These are phyloP conservation scores for Metallyticus violacea DNA, from an alignment of 2,888 invertebrate genomes.

Conservation along the genomic window DNA sequence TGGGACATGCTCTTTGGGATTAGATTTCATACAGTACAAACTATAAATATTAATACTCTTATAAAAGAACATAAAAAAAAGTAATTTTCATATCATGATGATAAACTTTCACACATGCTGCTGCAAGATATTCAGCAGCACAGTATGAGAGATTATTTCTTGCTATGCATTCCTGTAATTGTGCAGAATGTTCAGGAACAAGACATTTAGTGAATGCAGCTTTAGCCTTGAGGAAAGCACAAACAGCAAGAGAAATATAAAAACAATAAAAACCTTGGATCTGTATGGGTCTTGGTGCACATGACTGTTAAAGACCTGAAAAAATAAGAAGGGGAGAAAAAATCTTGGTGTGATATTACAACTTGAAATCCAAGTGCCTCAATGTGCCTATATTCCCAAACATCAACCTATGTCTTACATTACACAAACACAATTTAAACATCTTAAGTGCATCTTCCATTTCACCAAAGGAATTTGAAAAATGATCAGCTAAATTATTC, in stretches of 20 bases:
- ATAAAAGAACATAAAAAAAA: no score
- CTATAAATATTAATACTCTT: no score
- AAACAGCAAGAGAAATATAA: conserved; percentile 25
- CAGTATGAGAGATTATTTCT: neutral
- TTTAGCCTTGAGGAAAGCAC: conserved; percentile 15
- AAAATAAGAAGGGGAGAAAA: conserved; percentile 39
- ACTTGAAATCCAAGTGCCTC: neutral
- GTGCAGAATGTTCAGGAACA: conserved; percentile 10
- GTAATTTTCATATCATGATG: no score
- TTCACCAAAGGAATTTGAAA: neutral
- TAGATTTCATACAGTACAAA: no score
- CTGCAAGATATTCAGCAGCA: neutral
- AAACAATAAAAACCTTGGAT: conserved; percentile 76
- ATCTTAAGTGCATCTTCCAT: neutral
- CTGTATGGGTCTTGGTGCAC: conserved; percentile 90
- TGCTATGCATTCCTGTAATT: neutral
- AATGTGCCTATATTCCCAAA: neutral
- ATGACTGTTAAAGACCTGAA: conserved; percentile 94
- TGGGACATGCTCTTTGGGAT: neutral
- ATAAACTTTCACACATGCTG: neutral
- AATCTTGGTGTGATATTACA: neutral
- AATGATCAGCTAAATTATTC: no score
- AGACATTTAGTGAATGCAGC: conserved; percentile 15
- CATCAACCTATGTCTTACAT: no score
- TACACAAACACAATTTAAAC: neutral